Base-by-base conservation (phyloP, 2,113 vertebrate genomes). In the Otis tarda region DNA sequence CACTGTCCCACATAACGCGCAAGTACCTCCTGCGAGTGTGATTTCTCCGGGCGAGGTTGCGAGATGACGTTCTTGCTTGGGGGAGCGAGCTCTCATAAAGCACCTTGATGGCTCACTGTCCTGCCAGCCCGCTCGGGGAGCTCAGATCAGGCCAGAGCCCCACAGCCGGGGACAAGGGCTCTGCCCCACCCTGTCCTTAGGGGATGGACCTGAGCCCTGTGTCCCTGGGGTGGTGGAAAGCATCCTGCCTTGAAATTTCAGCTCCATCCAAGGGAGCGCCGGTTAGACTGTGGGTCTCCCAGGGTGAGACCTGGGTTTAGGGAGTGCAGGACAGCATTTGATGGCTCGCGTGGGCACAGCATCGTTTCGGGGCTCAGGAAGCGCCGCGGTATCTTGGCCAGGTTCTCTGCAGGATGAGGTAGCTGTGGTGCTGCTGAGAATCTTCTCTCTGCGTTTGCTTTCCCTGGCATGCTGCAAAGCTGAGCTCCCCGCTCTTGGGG, bases 351-450 rank as follows among this genome's bases (percentile, higher is more conserved):
- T 52, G 65, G 52, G 12, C 61, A 31, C 2, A 1, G 37, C 13
- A 6, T 30, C 3, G 0, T 73, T 83, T 57, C 0, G 0, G 73
- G 53, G 69, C 45, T 84, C 0, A 0, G 39, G 39, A 81, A 61
- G 59, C 1, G 0, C 60, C 0, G 0, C 0, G 3, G 23, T 37
- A 27, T 13, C 59, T 60, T 65, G 37, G 49, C 39, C 0, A 1
- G 21, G 65, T 80, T 53, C 79, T 77, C 71, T 87, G 87, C 61
- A 53, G 79, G 55, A 30, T 84, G 67, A 37, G 33, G 69, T 68
- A 50, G 50, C 75, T 83, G 28, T 86, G 71, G 39, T 75, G 89
- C 83, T 91, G 65, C 87, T 89, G 74, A 50, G 14, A 39, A 31
- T 80, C 74, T 92, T 89, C 53, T 74, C 70, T 15, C 57, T 23